Conservation (phyloP, 2,113 vertebrate species). For the Lasiurus cinereus region DNA sequence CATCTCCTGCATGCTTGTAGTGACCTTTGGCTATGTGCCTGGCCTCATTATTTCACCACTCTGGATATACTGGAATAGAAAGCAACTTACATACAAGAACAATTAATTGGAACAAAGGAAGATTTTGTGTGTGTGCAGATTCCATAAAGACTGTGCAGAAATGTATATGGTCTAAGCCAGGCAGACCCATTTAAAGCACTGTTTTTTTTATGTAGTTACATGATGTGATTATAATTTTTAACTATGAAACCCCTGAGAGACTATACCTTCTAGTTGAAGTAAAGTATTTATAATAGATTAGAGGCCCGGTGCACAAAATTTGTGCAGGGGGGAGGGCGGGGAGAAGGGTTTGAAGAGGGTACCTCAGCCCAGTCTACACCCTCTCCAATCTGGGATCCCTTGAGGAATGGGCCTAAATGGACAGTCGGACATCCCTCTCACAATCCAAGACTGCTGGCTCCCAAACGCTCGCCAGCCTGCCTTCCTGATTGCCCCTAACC, state of each 20-base stretch:
- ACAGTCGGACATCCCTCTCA: too few species aligned
- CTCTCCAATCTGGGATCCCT: too few species aligned
- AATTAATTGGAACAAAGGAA: constrained; percentile 89
- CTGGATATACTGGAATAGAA: constrained; percentile 98
- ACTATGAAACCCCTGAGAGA: constrained; percentile 92
- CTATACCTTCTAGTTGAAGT: constrained; percentile 89
- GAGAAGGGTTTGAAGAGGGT: too few species aligned
- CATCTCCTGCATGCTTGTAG: constrained; percentile 96
- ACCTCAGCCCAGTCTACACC: too few species aligned
- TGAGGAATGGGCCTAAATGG: too few species aligned
- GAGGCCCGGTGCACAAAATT: too few species aligned
- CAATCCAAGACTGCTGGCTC: too few species aligned
- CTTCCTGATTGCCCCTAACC: too few species aligned
- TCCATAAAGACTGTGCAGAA: constrained; percentile 87
- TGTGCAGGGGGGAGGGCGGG: too few species aligned
- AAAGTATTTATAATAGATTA: constrained; percentile 86
- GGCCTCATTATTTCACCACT: constrained; percentile 94
- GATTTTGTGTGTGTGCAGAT: constrained; percentile 86
- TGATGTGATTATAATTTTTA: constrained; percentile 87
- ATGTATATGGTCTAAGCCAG: constrained; percentile 84
- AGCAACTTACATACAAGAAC: constrained; percentile 98
- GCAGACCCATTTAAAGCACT: constrained; percentile 84
- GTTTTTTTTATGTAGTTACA: constrained; percentile 69
- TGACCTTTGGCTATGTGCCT: constrained; percentile 93
- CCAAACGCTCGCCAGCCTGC: too few species aligned